Conservation (phyloP, 2,797 vertebrate genomes). For the Sebastes oblongus region DNA sequence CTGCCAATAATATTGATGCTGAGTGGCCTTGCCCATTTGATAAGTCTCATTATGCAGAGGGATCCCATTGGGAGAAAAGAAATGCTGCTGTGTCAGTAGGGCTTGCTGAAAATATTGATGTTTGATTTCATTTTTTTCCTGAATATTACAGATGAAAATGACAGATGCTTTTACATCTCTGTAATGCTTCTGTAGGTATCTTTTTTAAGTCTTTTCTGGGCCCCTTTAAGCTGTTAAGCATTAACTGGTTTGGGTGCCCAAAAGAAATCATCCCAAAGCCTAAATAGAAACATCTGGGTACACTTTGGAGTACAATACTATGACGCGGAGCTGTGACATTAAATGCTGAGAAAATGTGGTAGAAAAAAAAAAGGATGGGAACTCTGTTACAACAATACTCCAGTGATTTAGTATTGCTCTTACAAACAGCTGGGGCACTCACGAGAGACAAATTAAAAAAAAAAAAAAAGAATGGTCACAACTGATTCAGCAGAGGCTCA, state of each 20-base stretch:
- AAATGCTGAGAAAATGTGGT: slow-evolving; percentile 29
- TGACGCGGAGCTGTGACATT: slow-evolving; percentile 22
- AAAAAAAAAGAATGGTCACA: slow-evolving; percentile 9
- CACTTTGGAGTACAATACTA: slow-evolving; percentile 7
- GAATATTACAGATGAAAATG: neutral
- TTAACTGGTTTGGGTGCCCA: neutral
- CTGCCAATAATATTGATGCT: slow-evolving; percentile 36
- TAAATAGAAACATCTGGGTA: slow-evolving; percentile 23
- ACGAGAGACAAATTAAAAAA: neutral
- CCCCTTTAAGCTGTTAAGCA: neutral
- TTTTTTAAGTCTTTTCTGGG: neutral
- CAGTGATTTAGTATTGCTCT: slow-evolving; percentile 12
- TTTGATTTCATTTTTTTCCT: neutral
- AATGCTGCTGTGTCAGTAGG: slow-evolving; percentile 1
- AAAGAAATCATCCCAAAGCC: neutral
- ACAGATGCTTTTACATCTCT: neutral
- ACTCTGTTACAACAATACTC: slow-evolving; percentile 15
- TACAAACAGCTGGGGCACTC: slow-evolving; percentile 8
- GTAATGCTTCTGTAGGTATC: neutral
- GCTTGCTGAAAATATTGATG: neutral
- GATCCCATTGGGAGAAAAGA: neutral
- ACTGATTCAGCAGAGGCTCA: slow-evolving; percentile 1
- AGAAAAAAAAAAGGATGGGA: slow-evolving; percentile 5
- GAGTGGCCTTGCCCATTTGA: slow-evolving; percentile 26
- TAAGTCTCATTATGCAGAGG: slow-evolving; percentile 24